Conservation (phyloP, 2,113 vertebrate species). For the Calcarius ornatus region DNA sequence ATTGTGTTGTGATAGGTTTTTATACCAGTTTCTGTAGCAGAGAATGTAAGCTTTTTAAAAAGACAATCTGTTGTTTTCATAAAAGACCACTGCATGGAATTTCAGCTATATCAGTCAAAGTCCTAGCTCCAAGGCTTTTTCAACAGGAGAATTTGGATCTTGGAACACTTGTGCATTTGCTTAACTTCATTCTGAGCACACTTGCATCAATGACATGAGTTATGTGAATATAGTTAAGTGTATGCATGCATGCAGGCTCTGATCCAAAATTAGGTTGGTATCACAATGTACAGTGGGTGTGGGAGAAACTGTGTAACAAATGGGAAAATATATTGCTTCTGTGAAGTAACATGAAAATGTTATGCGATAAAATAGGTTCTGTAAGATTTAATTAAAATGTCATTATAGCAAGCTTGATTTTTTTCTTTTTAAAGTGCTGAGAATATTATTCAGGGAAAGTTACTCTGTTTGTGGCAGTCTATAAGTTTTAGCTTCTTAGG, state of each 20-base stretch:
- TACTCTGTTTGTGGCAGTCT: neutral
- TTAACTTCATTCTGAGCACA: slow-evolving; percentile 29
- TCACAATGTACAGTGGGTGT: slow-evolving; percentile 52
- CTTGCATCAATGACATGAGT: slow-evolving; percentile 42
- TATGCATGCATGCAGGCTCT: slow-evolving; percentile 55
- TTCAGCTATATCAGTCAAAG: slow-evolving; percentile 48
- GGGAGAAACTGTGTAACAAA: slow-evolving; percentile 49
- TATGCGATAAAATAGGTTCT: slow-evolving; percentile 47
- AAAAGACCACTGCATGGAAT: slow-evolving; percentile 44
- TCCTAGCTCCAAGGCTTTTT: slow-evolving; percentile 45
- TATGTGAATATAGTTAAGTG: slow-evolving; percentile 50
- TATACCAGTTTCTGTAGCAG: slow-evolving; percentile 37
- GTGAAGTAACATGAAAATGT: slow-evolving; percentile 39
- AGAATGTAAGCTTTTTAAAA: slow-evolving; percentile 46
- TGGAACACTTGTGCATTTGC: slow-evolving; percentile 14
- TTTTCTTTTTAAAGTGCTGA: neutral
- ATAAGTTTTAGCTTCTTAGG: neutral
- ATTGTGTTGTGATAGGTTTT: slow-evolving; percentile 54
- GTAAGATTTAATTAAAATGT: slow-evolving; percentile 53
- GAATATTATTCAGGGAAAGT: neutral
- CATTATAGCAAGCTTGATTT: neutral
- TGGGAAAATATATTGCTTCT: slow-evolving; percentile 50
- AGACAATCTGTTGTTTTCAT: slow-evolving; percentile 61
- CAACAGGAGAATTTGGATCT: slow-evolving; percentile 25
- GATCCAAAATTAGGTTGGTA: slow-evolving; percentile 60